Percentiles rank a stretch among this genome's conserved stretches.
Evolutionary conservation across 2,113 vertebrate genomes (phyloP).

Genomic region (Nesogale talazaci): DNA sequence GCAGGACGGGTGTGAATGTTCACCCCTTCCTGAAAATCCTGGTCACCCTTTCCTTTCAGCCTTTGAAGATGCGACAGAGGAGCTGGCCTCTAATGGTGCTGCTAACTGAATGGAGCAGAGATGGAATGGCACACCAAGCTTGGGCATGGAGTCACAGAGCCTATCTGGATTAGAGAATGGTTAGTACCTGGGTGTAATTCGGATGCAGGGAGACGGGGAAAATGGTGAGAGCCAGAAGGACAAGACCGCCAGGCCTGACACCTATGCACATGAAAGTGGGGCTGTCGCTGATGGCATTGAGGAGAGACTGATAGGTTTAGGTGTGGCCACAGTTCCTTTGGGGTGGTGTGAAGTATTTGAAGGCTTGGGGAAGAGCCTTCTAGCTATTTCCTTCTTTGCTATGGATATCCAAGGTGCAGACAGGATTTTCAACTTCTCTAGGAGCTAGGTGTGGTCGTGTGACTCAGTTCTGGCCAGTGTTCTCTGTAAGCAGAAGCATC

Average conservation of each 20-base stretch:
- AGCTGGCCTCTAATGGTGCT: no score
- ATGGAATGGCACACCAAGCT: neutral
- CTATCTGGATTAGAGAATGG: neutral
- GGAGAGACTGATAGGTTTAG: neutral
- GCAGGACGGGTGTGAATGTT: neutral
- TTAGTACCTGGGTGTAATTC: neutral
- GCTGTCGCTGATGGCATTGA: neutral
- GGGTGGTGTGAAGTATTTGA: neutral
- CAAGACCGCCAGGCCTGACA: neutral
- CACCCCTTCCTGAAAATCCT: neutral
- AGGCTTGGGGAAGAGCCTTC: neutral
- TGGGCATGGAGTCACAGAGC: neutral
- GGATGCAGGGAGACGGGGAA: neutral
- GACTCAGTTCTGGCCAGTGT: neutral
- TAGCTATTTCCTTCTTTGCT: neutral
- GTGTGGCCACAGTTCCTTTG: neutral
- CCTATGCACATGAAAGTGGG: no score
- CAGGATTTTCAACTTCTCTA: neutral
- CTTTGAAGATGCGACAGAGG: neutral
- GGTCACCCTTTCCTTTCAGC: neutral
- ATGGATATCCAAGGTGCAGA: neutral
- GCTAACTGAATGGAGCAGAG: neutral
- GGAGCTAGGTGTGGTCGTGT: neutral
- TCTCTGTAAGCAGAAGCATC: neutral
- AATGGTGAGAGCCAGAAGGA: neutral